Evolutionary conservation across 2,797 vertebrate species (phyloP).

Genomic region (Melanotaenia boesemani): DNA sequence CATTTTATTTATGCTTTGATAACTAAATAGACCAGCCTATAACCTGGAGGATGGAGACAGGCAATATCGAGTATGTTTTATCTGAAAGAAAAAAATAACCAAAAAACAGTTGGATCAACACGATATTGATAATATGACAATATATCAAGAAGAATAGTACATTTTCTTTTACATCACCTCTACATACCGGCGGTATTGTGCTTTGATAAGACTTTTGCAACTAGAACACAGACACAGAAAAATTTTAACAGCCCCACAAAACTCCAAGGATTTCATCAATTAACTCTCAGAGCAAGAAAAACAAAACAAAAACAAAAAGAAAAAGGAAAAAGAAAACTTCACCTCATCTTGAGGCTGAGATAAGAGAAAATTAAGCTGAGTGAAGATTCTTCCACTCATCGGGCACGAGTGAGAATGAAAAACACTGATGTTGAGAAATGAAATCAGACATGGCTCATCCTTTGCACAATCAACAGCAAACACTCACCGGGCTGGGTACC

Average conservation of each 20-base stretch:
- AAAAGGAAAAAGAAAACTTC: conserved; percentile 1
- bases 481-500: conserved; percentile 12
- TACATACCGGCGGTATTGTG: conserved; percentile 86
- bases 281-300: conserved; percentile 7
- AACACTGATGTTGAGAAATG: conserved; percentile 29
- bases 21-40: conserved; percentile 84
- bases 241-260: conserved; percentile 68
- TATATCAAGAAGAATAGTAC: conserved; percentile 83
- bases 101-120: conserved; percentile 69
- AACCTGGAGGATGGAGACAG: conserved; percentile 79
- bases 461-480: conserved; percentile 35
- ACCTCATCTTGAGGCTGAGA: conserved; percentile 34
- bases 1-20: conserved; percentile 84
- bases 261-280: conserved; percentile 59
- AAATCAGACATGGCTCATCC: conserved; percentile 38
- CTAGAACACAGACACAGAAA: conserved; percentile 81
- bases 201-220: conserved; percentile 85
- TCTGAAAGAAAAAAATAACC: conserved; percentile 68
- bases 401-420: conserved; percentile 40
- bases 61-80: conserved; percentile 74
- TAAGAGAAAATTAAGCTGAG: conserved; percentile 53
- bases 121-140: conserved; percentile 80
- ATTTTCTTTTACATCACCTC: conserved; percentile 82
- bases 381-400: conserved; percentile 31
- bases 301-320: background rate